Evolutionary conservation across 1,140 invertebrate genomes (phyloP), one percentile per base, ranked within the genome.

Genomic region (Calephelis virginiensis): DNA sequence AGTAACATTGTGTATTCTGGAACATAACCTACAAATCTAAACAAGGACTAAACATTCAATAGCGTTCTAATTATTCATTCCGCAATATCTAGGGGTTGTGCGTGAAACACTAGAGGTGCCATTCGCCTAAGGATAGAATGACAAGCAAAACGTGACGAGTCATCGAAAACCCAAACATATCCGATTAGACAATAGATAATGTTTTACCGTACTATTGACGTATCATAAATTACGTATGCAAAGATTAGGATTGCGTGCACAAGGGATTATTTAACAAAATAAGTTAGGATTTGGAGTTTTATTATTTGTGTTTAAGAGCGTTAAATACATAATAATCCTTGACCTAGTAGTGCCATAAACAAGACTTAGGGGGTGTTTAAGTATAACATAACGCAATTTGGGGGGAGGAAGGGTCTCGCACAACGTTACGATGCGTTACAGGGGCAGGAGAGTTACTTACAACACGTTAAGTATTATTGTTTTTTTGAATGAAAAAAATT

Each of bases 41-140:
- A 56, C 53, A 56, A 56, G 11, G 4, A 28, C 53, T 56, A 56
- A 56, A 56, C 53, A 56, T 56, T 56, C 53, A 56, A 56, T 56
- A 56, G 53, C 53, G 53, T 56, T 37, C 53, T 56, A 56, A 56
- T 56, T 43, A 37, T 28, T 56, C 63, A 66, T 71, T 61, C 66
- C 67, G 49, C 61, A 38, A n/a, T 49, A 50, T 47, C 66, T 71
- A 69, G 47, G 66, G 47, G 40, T 65, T 67, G 69, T 68, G 69
- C 72, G 68, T 50, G 68, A 73, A 73, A 71, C 72, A 67, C 71
- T 73, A 71, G 49, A 38, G 65, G 71, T 73, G 72, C 66, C 63
- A 38, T 68, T 50, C 60, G 38, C 53, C 37, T 47, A 50, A 66
- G 49, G 40, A 70, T 48, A 56, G 43, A 60, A 67, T 13, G 38